Base-by-base conservation (phyloP, 2,888 invertebrate genomes). In the Sinotaia quadrata region DNA sequence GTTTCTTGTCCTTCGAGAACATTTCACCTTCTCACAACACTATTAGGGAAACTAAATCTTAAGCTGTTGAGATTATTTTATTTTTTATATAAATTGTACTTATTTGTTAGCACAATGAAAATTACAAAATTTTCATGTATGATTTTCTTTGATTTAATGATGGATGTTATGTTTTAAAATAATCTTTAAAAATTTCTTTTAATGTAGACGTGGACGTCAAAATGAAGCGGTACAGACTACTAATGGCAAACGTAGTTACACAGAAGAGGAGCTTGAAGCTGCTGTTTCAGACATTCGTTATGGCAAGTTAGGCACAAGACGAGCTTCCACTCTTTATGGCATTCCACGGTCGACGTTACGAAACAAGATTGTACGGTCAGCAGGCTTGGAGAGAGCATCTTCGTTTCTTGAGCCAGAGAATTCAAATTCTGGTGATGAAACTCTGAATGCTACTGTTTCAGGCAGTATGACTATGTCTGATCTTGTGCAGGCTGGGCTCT, bases 301-400 rank as follows among this genome's bases (percentile, higher is more conserved):
- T 78, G 97, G 97, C 24, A 94, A 95, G 85, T 91, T 98, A 79
- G 97, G 97, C 76, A 96, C 97, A 7, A 91, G 97, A 56, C 91
- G 97, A 70, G 97, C 98, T 10, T 95, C 98, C 63, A 95, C 95
- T 66, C 93, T 97, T 82, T 98, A 98, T 89, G 96, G 97, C 82
- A 97, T 98, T 87, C 98, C 98, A 8, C 92, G 98, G 76, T 97
- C 98, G 77, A 98, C 97, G 33, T 92, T 98, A 61, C 92, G 98
- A 74, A 98, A 97, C 91, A 98, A 98, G 90, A 95, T 91, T 44
- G 90, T 89, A 79, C 89, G 89, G 73, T 78, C 89, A 76, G 88
- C 89, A 36, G 73, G 76, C 27, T 81, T 77, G 54, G 70, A 74
- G 24, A 44, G 54, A 21, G 36, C 44, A 8, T 52, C 51, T 33